Base-by-base conservation (phyloP, 1,140 invertebrate species). In the Heliconius hermathena region DNA sequence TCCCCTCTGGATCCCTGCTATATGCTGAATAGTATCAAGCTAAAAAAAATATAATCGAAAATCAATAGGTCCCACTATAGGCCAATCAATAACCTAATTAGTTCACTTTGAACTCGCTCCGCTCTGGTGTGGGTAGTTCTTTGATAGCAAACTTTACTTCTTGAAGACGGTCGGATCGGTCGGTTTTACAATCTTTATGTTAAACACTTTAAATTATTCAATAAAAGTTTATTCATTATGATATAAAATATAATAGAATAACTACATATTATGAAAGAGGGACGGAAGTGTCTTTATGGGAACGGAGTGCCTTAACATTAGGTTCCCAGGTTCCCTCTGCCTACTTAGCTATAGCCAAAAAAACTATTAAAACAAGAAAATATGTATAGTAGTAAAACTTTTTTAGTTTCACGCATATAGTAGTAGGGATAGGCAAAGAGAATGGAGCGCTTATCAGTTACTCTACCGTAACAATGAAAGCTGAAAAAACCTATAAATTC, bases 81-180 rank as follows among this genome's bases (percentile, higher is more conserved):
- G 26, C 11, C 60, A 66, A 66, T 66, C 13, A 66, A 29, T 66
- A n/a, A 66, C 26, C 60, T 66, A 66, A 66, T 66, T 66, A 66
- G 60, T 29, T 66, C 13, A 29, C 60, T 66, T 66, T 66, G 60
- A 29, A 11, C 13, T 66, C 60, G 54, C 8, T 29, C 60, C 3
- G 54, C 54, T 57, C n/a, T 66, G 11, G 22, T 29, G n/a, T 57
- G 60, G 60, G 60, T 66, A 66, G 60, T 66, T 66, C 60, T 66
- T 66, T 66, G 60, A 66, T 26, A 26, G 60, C 60, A 26, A 66
- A 66, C 60, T 66, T 66, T 29, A 6, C 60, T 26, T 66, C 26
- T 66, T 29, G 26, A 66, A 66, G 60, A 66, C 60, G 60, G 11
- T 66, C 60, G 60, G 22, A 22, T 66, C 60, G 60, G 22, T 66